Evolutionary conservation across 2,113 vertebrate genomes (phyloP), one percentile per base, ranked within the genome.

Genomic region (Chamaea fasciata): DNA sequence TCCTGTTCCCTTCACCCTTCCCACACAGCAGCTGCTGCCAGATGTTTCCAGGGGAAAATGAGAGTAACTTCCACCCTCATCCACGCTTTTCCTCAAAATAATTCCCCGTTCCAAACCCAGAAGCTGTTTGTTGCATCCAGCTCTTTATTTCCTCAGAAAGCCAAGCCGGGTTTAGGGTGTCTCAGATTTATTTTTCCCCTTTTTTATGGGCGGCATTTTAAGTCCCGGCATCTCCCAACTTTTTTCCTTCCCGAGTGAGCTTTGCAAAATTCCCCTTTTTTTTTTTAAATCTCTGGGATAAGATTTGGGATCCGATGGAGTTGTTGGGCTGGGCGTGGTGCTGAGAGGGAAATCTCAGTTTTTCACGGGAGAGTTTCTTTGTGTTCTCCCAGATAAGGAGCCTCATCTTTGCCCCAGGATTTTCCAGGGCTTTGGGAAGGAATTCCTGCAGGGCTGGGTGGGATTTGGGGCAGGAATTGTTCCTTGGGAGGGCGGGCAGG

Each of bases 81-180:
- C 79, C 70, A 37, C 1, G 2, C 33, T 68, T 53, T 31, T 30
- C 70, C 80, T 80, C 5, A 6, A 15, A 7, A 0, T 1, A 27
- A 26, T 44, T 50, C 6, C 1, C 2, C 24, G 30, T 30, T 55
- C 53, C 0, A 2, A 47, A 33, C 44, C 8, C 47, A 50, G 11
- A 15, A 77, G 19, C 31, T 35, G 23, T 14, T 91, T n/a, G 7
- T 91, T n/a, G 1, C 84, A 24, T 8, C 68, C 63, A 60, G 9
- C 52, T 79, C 41, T 22, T 78, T 31, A 62, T 53, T 57, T 31
- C 20, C 85, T 63, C 74, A 37, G 16, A 44, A n/a, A 41, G 3
- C 9, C 41, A 14, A 13, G 10, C 68, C 69, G 67, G 16, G 9
- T 41, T 53, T 23, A 28, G 83, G 59, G 19, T 21, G 15, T 16